Evolutionary conservation across 2,113 vertebrate species (phyloP), one percentile per base, ranked within the genome.

Genomic region (Apteryx owenii): DNA sequence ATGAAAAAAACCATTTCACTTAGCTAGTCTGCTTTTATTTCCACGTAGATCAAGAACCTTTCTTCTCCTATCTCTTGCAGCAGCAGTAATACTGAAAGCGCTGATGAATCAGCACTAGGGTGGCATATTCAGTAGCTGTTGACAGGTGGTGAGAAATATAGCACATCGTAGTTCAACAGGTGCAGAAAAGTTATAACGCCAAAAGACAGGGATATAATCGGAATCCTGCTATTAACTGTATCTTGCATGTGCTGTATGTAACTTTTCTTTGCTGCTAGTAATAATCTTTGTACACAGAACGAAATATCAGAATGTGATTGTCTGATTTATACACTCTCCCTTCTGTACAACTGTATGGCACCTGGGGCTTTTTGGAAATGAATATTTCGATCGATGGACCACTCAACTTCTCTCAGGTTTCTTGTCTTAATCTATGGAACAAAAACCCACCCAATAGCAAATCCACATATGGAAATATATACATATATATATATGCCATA

Each of bases 131-230:
- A 70, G 69, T 79, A 83, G 80, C 33, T 92, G 54, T 92, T 96
- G 88, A 58, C 54, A 83, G 75, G 60, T 85, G 38, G 51, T 94
- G 89, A 61, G 71, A 92, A 92, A 93, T 81, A 12, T 22, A 89
- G 38, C 71, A 81, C 76, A n/a, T 28, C n/a, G 71, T 81, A 92
- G 69, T 68, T 95, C 92, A 95, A 79, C 60, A 88, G 38, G 61
- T 89, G 60, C 20, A 93, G 93, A 94, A 92, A 97, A 91, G 33
- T 72, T 91, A 10, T 56, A 83, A 58, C 51, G n/a, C 40, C 73
- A 60, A 81, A 93, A 90, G 75, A 88, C 22, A 77, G 65, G 15
- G 86, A 95, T 78, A 83, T 65, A 88, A 90, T 36, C 70, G 83
- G 54, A 92, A 88, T 81, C 28, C 46, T 66, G n/a, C 14, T n/a